These are phyloP conservation scores for Pongo pygmaeus DNA, from an alignment of 2,113 vertebrate species.

Conservation along the genomic window DNA sequence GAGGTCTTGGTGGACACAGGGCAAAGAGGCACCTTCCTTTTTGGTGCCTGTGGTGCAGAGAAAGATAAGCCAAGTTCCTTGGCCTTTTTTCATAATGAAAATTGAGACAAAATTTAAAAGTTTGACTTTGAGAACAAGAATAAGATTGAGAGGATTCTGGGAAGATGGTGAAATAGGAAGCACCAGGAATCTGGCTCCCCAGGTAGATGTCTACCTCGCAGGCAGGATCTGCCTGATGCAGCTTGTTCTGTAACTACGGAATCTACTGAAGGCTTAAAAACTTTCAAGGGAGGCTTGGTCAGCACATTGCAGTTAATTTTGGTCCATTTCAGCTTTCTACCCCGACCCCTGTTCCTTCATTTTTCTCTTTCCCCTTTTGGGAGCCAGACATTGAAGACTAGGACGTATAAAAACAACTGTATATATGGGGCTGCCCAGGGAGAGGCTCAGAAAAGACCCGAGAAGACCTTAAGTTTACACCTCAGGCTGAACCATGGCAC, in stretches of 20 bases:
- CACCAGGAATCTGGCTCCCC: background rate
- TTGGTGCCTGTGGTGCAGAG: background rate
- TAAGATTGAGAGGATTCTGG: background rate
- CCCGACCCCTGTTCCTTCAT: background rate
- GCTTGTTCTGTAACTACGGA: too few species aligned
- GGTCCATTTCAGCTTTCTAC: background rate
- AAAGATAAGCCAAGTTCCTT: background rate
- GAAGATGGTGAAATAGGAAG: background rate
- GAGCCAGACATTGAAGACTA: background rate
- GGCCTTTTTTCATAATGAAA: background rate
- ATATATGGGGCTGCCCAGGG: background rate
- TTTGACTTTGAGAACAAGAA: background rate
- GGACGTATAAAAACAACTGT: background rate
- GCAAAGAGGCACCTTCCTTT: background rate
- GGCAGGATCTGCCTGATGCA: background rate
- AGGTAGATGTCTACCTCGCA: background rate
- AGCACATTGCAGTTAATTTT: background rate
- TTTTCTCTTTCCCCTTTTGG: background rate
- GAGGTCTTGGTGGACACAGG: fast-evolving
- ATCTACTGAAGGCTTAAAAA: background rate
- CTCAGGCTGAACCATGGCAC: background rate
- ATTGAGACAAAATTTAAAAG: background rate
- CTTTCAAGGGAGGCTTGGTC: too few species aligned
- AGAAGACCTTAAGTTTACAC: background rate
- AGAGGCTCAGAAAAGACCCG: background rate